These are phyloP conservation scores for Elmis aenea DNA, from an alignment of 2,888 invertebrate genomes.

Conservation along the genomic window DNA sequence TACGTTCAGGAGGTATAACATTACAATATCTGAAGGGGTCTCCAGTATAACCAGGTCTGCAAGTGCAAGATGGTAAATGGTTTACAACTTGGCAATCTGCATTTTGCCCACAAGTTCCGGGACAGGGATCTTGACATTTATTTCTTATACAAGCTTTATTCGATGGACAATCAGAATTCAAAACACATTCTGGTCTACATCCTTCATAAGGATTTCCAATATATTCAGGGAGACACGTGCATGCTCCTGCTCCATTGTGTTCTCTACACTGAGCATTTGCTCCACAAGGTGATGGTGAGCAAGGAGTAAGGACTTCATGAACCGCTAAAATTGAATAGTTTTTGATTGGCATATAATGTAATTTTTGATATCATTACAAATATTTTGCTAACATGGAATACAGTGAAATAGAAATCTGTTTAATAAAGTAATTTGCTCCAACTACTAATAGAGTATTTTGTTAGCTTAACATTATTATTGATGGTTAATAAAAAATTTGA, in stretches of 20 bases:
- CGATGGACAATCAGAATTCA: slow-evolving; percentile 67
- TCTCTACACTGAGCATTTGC: slow-evolving; percentile 62
- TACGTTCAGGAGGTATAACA: slow-evolving; percentile 35
- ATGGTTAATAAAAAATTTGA: no score
- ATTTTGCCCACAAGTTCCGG: slow-evolving; percentile 71
- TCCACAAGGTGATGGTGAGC: slow-evolving; percentile 67
- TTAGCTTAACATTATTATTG: no score
- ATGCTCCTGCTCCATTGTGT: slow-evolving; percentile 60
- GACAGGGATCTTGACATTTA: slow-evolving; percentile 76
- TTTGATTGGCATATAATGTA: neutral
- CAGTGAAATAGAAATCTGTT: no score
- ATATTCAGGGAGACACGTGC: slow-evolving; percentile 64
- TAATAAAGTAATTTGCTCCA: no score
- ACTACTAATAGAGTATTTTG: no score
- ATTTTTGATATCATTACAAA: neutral
- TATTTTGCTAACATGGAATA: no score
- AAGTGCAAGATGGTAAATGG: slow-evolving; percentile 66
- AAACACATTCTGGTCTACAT: slow-evolving; percentile 69
- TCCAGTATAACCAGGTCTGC: slow-evolving; percentile 59
- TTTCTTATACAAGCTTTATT: slow-evolving; percentile 68
- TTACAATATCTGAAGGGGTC: slow-evolving; percentile 56
- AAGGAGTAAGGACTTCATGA: slow-evolving; percentile 50
- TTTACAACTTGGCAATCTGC: slow-evolving; percentile 70
- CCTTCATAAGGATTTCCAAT: slow-evolving; percentile 75
- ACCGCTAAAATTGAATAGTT: slow-evolving; percentile 27